A percentile compares a stretch with the other conserved stretches of the same genome.
These are phyloP conservation scores for Lamellibrachia columna DNA, from an alignment of 2,888 invertebrate species.

Conservation along the genomic window DNA sequence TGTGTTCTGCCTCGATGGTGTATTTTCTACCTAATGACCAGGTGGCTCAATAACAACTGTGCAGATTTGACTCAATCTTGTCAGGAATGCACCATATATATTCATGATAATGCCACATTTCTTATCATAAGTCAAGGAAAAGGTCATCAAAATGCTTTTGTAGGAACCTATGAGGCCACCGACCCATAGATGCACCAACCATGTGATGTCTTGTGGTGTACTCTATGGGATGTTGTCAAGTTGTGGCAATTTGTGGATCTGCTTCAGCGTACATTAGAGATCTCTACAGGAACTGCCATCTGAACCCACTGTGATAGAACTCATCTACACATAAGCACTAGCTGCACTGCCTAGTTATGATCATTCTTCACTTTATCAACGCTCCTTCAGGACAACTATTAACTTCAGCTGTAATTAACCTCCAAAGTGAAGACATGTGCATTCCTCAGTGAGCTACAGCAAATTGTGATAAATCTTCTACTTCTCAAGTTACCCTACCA, in stretches of 20 bases:
- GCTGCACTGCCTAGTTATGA: too few relatives aligned
- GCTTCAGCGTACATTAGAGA: neutral
- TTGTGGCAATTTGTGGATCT: slow-evolving; percentile 12
- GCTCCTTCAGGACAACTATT: neutral
- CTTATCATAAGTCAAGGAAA: neutral
- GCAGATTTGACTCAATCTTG: neutral
- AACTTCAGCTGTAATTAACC: neutral
- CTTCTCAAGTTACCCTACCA: neutral
- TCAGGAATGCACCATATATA: neutral
- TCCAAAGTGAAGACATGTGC: neutral
- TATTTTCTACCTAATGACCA: neutral
- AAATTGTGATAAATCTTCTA: neutral
- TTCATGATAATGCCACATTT: neutral
- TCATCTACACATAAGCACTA: neutral
- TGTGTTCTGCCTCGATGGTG: neutral
- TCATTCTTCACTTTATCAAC: neutral
- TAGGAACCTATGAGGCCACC: neutral
- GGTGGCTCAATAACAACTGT: neutral
- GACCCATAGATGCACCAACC: neutral
- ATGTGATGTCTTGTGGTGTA: neutral
- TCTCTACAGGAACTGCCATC: neutral
- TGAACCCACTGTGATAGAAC: neutral
- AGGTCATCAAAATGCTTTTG: neutral
- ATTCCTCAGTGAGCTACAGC: neutral
- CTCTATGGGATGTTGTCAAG: neutral